These are phyloP conservation scores for Melanotaenia trifasciata DNA, from an alignment of 2,797 vertebrate species.

Conservation along the genomic window DNA sequence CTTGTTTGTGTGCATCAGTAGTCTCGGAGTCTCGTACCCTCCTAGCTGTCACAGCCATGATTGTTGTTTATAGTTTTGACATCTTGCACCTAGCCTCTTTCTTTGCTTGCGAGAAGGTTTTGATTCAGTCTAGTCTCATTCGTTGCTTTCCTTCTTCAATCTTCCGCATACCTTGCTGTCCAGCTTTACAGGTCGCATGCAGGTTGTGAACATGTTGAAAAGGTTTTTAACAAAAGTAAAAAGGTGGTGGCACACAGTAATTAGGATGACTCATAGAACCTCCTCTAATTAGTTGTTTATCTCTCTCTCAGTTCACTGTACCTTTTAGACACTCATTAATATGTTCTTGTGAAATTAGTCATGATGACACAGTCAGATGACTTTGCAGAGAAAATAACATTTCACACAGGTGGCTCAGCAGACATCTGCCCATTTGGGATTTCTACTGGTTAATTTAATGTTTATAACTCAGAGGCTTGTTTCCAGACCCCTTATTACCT, in stretches of 20 bases:
- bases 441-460: slow-evolving; percentile 18
- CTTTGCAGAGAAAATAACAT: slow-evolving; percentile 29
- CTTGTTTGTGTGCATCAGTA: slow-evolving; percentile 51
- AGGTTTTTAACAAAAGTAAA: slow-evolving; percentile 44
- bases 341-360: slow-evolving; percentile 45
- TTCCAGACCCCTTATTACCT: slow-evolving; percentile 20
- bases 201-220: slow-evolving; percentile 22
- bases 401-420: background rate
- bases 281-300: slow-evolving; percentile 69
- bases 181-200: slow-evolving; percentile 23
- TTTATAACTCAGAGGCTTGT: slow-evolving; percentile 7
- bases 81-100: slow-evolving; percentile 57
- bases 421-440: background rate
- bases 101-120: slow-evolving; percentile 45
- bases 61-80: slow-evolving; percentile 76
- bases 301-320: slow-evolving; percentile 40
- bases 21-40: slow-evolving; percentile 48
- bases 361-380: slow-evolving; percentile 30
- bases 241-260: slow-evolving; percentile 47
- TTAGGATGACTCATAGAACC: slow-evolving; percentile 52
- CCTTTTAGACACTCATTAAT: slow-evolving; percentile 46
- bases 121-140: slow-evolving; percentile 41
- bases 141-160: slow-evolving; percentile 10
- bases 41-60: slow-evolving; percentile 57
- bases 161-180: background rate